phyloP scores from a whole-genome alignment of 1,140 invertebrate genomes.

The Aphaenogaster rudis region DNA sequence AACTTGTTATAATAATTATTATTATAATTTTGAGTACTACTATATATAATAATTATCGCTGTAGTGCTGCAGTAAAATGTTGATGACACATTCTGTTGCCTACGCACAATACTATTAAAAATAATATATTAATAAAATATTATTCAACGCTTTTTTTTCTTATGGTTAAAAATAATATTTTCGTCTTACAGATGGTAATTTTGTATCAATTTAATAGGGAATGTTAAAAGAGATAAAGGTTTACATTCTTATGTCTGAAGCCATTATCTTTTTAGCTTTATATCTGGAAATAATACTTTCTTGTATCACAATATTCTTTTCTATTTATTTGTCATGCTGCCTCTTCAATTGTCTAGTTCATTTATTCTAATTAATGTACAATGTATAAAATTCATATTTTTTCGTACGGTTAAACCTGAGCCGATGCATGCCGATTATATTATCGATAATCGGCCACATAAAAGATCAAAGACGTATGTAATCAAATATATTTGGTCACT shows the following conservation, averaged over 20 bases:
- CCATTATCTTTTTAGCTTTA: background rate
- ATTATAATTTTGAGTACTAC: background rate
- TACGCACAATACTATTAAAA: background rate
- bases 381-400: background rate
- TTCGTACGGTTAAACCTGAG: background rate
- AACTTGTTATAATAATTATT: background rate
- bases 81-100: background rate
- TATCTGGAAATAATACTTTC: slow-evolving; percentile 24
- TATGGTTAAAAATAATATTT: slow-evolving; percentile 13
- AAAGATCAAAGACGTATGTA: background rate
- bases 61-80: background rate
- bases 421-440: background rate
- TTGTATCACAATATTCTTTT: slow-evolving; percentile 18
- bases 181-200: background rate
- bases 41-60: background rate
- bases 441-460: background rate
- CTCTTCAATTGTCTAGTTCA: background rate
- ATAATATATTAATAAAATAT: background rate
- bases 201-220: slow-evolving; percentile 3
- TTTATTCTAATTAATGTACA: background rate
- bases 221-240: background rate
- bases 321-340: background rate
- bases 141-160: background rate
- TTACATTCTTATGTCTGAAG: background rate
- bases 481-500: background rate